A percentile compares a stretch with the other conserved stretches of the same genome.
Conservation (phyloP, 2,888 invertebrate genomes). For the Melangyna quadrimaculata region DNA sequence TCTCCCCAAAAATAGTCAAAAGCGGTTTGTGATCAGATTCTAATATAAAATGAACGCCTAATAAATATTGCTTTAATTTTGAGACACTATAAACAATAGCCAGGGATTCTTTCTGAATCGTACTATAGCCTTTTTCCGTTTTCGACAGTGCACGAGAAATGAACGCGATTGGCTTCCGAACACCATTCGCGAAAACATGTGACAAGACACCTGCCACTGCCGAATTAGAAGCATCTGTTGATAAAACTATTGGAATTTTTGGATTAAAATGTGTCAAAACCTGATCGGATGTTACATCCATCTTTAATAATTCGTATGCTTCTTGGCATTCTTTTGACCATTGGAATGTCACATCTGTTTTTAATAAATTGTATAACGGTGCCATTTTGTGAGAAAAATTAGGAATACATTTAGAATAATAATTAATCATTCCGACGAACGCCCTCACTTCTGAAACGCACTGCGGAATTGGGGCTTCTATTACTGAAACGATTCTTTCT, state of each 20-base stretch:
- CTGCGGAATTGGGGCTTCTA: neutral
- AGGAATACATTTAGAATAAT: conserved; percentile 18
- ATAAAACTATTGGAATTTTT: conserved; percentile 33
- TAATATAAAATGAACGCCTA: no score
- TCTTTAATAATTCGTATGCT: conserved; percentile 26
- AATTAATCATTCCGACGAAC: conserved; percentile 14
- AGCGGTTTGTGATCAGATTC: no score
- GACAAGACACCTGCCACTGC: no score
- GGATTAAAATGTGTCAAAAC: no score
- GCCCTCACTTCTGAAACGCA: conserved; percentile 9
- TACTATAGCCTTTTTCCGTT: no score
- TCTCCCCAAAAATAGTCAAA: no score
- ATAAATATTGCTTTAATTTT: no score
- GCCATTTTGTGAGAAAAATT: conserved; percentile 10
- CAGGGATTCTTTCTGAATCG: no score
- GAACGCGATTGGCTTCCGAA: neutral
- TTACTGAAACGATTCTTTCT: neutral
- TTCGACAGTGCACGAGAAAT: neutral
- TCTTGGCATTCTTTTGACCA: conserved; percentile 2
- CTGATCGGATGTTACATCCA: no score
- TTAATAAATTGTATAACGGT: conserved; percentile 9
- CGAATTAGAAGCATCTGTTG: conserved; percentile 24
- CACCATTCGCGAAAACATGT: neutral
- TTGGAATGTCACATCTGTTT: neutral
- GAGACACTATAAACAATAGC: no score